These are phyloP conservation scores for Uria aalge DNA, from an alignment of 2,113 vertebrate genomes.

Conservation along the genomic window DNA sequence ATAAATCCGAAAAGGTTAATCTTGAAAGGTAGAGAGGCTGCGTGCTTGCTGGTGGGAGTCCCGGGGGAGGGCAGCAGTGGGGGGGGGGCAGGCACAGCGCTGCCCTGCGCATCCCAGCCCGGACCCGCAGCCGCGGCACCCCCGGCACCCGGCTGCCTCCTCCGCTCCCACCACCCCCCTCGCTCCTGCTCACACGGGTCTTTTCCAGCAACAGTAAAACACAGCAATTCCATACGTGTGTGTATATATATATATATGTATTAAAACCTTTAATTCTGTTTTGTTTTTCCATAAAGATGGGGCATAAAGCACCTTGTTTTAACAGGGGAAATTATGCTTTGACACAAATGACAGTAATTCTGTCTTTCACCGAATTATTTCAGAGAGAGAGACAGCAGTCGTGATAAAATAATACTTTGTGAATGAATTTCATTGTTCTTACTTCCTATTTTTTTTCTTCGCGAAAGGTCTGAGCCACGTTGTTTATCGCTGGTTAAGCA, in stretches of 20 bases:
- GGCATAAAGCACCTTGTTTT: neutral
- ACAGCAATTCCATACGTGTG: neutral
- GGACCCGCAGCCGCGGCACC: neutral
- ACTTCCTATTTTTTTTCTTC: neutral
- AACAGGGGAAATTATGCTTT: neutral
- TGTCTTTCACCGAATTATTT: neutral
- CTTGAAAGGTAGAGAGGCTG: neutral
- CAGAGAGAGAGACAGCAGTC: neutral
- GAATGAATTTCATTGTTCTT: neutral
- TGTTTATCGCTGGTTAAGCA: neutral
- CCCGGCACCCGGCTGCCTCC: neutral
- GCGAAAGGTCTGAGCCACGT: rapidly evolving
- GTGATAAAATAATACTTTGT: neutral
- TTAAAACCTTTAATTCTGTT: neutral
- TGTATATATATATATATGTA: neutral
- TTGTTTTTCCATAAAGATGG: neutral
- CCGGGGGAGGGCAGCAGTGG: rapidly evolving
- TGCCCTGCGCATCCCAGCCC: no score
- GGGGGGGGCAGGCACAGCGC: rapidly evolving
- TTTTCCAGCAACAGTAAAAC: neutral
- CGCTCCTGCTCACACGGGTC: neutral
- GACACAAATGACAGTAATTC: constrained; percentile 9
- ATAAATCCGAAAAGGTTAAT: neutral
- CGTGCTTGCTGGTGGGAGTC: neutral
- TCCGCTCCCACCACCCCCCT: neutral